Base-by-base conservation (phyloP, 2,113 vertebrate species). In the Larimichthys crocea region DNA sequence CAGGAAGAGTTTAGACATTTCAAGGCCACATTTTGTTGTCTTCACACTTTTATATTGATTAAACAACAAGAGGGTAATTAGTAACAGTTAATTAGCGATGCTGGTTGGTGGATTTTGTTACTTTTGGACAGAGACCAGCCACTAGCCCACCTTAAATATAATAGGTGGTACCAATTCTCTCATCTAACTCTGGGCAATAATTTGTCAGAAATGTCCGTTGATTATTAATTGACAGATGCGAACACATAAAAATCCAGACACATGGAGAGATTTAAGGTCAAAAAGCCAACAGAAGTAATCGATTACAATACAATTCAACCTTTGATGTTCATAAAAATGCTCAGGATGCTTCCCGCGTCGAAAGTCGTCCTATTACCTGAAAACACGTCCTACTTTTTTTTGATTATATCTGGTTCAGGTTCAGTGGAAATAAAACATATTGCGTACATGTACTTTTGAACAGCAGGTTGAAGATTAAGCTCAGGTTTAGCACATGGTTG, bases 401-500 rank as follows among this genome's bases (percentile, higher is more conserved):
- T 4, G 22, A 16, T 16, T 15, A 40, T 1, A 35, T 42, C 10
- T 44, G n/a, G 17, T 44, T 3, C 48, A 70, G 17, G 17, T 57
- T 56, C 19, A 29, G 10, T 42, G 35, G 60, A 60, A 60, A 50
- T 15, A 24, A 24, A 49, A 35, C 5, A 46, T 40, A 31, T 31
- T 31, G 31, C 5, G 31, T 31, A 8, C 35, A 40, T 48, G 35
- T 16, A 15, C 24, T 49, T 83, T 72, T 76, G 12, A 40, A 57
- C 48, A 16, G 7, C 15, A 11, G 42, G 65, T 86, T 87, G 76
- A 89, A 74, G 35, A 79, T 86, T 90, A 82, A 85, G 16, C 75
- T 66, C 20, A n/a, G 82, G n/a, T 85, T 83, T 65, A 76, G 24
- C 60, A 44, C 57, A 69, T 65, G 76, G 66, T 59, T 76, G 44